A percentile compares a stretch with the other conserved stretches of the same genome.
These are phyloP conservation scores for Romanogobio albipinnatus DNA, from an alignment of 2,113 vertebrate genomes.

Conservation along the genomic window DNA sequence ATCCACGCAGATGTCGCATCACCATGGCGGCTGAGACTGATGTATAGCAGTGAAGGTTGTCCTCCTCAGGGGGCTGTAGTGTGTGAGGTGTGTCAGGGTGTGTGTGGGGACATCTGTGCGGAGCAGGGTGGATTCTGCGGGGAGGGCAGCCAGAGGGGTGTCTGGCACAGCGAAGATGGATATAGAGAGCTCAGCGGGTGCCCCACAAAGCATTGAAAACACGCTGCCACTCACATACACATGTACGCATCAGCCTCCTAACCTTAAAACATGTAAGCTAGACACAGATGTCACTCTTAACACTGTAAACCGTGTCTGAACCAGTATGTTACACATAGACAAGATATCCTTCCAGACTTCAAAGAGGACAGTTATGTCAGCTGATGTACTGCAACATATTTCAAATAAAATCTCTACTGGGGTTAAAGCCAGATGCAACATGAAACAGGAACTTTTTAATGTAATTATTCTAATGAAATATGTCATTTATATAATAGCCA, in stretches of 20 bases:
- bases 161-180: slow-evolving; percentile 51
- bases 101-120: slow-evolving; percentile 52
- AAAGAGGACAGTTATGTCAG: neutral
- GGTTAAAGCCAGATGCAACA: neutral
- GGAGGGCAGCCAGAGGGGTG: slow-evolving; percentile 29
- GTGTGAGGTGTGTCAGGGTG: slow-evolving; percentile 29
- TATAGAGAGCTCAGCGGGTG: slow-evolving; percentile 20
- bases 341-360: neutral
- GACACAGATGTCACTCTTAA: neutral
- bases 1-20: slow-evolving; percentile 53
- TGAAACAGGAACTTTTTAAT: neutral
- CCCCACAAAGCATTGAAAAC: slow-evolving; percentile 31
- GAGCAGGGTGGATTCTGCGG: slow-evolving; percentile 25
- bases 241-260: slow-evolving; percentile 33
- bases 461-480: neutral
- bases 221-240: slow-evolving; percentile 25
- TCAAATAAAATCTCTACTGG: neutral
- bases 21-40: slow-evolving; percentile 50
- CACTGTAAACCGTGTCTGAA: neutral
- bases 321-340: neutral
- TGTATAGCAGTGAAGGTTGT: slow-evolving; percentile 52
- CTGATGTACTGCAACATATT: neutral
- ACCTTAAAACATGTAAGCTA: slow-evolving; percentile 26
- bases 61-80: slow-evolving; percentile 29
- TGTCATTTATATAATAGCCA: neutral